Base-by-base conservation (phyloP, 2,113 vertebrate species). In the Tonatia bakeri region DNA sequence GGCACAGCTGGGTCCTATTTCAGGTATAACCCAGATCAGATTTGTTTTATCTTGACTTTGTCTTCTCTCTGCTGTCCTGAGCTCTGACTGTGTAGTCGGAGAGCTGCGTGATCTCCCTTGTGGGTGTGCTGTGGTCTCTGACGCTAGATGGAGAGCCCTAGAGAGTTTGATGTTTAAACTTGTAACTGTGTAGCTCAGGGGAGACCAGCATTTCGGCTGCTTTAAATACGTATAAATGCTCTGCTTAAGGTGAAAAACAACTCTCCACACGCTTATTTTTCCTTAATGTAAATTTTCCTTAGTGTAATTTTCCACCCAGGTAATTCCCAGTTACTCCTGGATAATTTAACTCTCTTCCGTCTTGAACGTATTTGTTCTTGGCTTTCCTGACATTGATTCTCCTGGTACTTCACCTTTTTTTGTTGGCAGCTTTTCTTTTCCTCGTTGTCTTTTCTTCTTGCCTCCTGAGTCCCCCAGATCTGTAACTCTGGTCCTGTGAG, bases 1-100 rank as follows among this genome's bases (percentile, higher is more conserved):
- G 97, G 98, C 99, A 33, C 99, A 99, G 96, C 98, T 99, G 81
- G 99, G 99, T 90, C 99, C 99, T 59, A 99, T 99, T 97, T 99
- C 99, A 99, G 99, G 99, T 99, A 99, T 61, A 85, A 54, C 22
- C 5, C 61, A 84, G 61, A 95, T 89, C 28, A 40, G n/a, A 72
- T 81, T 85, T 73, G 91, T 69, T 54, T 87, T 92, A 5, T 28
- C 79, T 70, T 50, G 40, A 22, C 45, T 81, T 59, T 88, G 54
- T 88, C 86, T 91, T 89, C 52, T 77, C 36, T 82, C 40, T 81
- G 22, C 56, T 85, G 2, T 90, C 82, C 64, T 47, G 56, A 94
- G 38, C 61, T 86, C 80, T 94, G 59, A 50, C 75, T 73, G 17
- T 75, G 61, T 22, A 75, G 50, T 50, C 22, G 17, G 69, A 61